Evolutionary conservation across 2,888 invertebrate genomes (phyloP), one percentile per base, ranked within the genome.

Genomic region (Blastobasis adustella): DNA sequence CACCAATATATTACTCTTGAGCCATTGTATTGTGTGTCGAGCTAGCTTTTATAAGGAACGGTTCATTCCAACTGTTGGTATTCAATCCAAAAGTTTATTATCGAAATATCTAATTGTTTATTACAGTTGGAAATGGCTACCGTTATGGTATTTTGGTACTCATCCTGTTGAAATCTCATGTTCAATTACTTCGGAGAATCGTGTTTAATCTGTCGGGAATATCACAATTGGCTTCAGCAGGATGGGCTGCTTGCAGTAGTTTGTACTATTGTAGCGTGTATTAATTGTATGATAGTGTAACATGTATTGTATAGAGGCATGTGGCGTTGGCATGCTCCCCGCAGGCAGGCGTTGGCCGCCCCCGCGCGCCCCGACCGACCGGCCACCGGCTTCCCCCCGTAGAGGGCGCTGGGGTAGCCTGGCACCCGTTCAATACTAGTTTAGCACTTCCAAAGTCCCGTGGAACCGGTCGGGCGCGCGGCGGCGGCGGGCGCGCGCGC

Each of bases 311-410:
- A 71, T 75, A 71, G 76, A 77, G 82, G 85, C 82, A 84, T 85
- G 86, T 74, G 73, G 86, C 84, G 82, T 79, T 81, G 71, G 87
- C 87, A 87, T 86, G 87, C 73, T 74, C 79, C 84, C 74, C 81
- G 81, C 78, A 71, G 76, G 74, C 57, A 61, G 65, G 67, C 68
- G 69, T 23, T 23, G 23, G 23, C 65, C 69, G 72, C 70, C 71
- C 80, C 75, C 65, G 63, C 69, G 73, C 23, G 23, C 23, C 23
- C 23, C 23, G 23, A 23, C n/a, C n/a, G 72, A 67, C 70, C 68
- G 63, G 62, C 62, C 60, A 56, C 59, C 46, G 46, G 45, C 45
- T 39, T 37, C 38, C 38, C n/a, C 23, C 23, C 23, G 23, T 23
- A 23, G 67, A 66, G 72, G 67, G 63, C 72, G 66, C 69, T 68